Conservation (phyloP, 2,113 vertebrate genomes). For the Muscicapa adusta region DNA sequence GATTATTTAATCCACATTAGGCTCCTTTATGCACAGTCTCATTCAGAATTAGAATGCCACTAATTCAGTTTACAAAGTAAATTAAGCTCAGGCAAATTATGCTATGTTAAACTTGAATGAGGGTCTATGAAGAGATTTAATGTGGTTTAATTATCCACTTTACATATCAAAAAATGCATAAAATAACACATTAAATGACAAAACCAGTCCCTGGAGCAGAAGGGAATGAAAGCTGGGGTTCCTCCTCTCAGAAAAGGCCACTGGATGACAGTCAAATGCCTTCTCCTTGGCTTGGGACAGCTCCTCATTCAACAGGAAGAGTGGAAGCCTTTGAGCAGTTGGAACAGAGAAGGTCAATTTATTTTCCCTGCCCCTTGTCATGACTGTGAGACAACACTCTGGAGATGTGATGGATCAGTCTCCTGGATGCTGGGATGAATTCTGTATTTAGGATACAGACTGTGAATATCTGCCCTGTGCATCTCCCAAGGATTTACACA, state of each 20-base stretch:
- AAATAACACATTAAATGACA: slow-evolving; percentile 16
- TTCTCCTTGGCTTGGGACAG: neutral
- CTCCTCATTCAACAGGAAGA: neutral
- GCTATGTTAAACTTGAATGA: slow-evolving; percentile 40
- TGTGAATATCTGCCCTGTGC: neutral
- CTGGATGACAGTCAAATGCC: neutral
- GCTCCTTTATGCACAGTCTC: neutral
- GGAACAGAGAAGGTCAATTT: neutral
- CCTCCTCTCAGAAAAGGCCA: neutral
- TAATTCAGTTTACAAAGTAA: slow-evolving; percentile 61
- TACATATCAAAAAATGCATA: slow-evolving; percentile 43
- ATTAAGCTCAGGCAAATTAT: slow-evolving; percentile 46
- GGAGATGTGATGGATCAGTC: neutral
- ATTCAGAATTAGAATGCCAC: neutral
- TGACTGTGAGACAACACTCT: neutral
- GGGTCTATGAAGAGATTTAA: slow-evolving; percentile 42
- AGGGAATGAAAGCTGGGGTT: neutral
- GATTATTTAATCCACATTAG: slow-evolving; percentile 62
- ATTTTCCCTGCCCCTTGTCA: neutral
- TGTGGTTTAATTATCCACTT: slow-evolving; percentile 50
- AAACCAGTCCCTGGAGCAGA: neutral
- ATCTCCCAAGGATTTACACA: neutral
- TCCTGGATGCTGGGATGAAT: neutral
- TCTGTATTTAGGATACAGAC: neutral
- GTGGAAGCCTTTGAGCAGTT: neutral